These are phyloP conservation scores for Agrypnia vestita DNA, from an alignment of 1,140 invertebrate genomes.

Conservation along the genomic window DNA sequence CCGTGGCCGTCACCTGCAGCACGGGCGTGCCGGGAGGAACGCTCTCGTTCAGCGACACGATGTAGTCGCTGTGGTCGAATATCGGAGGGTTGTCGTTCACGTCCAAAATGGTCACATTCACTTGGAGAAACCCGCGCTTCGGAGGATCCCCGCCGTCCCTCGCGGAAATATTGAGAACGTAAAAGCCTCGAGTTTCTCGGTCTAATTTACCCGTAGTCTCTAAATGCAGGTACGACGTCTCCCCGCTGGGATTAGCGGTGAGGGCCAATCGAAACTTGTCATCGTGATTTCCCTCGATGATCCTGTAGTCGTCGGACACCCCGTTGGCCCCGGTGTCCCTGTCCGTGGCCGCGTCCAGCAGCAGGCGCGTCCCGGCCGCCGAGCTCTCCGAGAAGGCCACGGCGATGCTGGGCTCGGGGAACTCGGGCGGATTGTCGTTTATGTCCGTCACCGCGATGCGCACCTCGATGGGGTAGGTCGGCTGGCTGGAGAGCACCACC, in stretches of 20 bases:
- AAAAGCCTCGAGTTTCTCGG: conserved; percentile 87
- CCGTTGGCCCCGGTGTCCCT: conserved; percentile 89
- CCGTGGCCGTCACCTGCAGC: conserved; percentile 91
- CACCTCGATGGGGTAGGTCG: conserved; percentile 94
- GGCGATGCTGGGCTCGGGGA: conserved; percentile 89
- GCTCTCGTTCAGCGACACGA: conserved; percentile 93
- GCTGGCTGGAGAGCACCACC: conserved; percentile 92
- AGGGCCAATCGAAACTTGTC: conserved; percentile 90
- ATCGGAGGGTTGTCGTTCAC: conserved; percentile 97
- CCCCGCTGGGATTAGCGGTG: conserved; percentile 89
- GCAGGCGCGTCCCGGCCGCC: conserved; percentile 86
- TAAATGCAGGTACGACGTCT: conserved; percentile 90
- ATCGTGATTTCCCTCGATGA: conserved; percentile 90
- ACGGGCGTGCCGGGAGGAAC: conserved; percentile 90
- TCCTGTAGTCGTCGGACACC: conserved; percentile 89
- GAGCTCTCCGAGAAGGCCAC: conserved; percentile 94
- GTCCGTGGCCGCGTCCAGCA: conserved; percentile 91
- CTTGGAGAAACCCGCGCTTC: conserved; percentile 86
- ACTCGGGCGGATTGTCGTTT: conserved; percentile 92
- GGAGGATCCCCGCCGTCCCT: conserved; percentile 88
- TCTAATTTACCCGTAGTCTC: conserved; percentile 93
- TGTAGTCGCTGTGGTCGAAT: conserved; percentile 94
- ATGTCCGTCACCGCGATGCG: conserved; percentile 88
- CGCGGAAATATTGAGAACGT: conserved; percentile 91
- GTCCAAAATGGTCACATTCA: conserved; percentile 93